Evolutionary conservation across 2,113 vertebrate genomes (phyloP), one percentile per base, ranked within the genome.

Genomic region (Syngnathus scovelli): DNA sequence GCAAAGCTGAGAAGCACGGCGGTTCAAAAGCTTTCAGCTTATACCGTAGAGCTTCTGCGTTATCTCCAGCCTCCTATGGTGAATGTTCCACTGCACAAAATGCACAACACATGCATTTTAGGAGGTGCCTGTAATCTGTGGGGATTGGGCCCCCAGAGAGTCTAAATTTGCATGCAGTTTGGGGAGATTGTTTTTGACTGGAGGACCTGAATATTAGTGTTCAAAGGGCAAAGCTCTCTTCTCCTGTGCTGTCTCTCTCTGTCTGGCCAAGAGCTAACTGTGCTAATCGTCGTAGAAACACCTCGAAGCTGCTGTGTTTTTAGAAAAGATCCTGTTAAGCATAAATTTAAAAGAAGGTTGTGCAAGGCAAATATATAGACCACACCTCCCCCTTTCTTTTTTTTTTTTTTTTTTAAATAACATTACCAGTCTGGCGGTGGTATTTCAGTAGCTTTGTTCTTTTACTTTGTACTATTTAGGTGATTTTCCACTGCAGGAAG

Each of bases 301-400:
- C 77, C 81, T 85, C 61, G 46, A 69, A 87, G 78, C 74, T 76
- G 83, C 75, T 76, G 71, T 85, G 78, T 81, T 85, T 85, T 79
- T 72, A 78, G 76, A 82, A 77, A 72, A 78, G 58, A 85, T 88
- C 82, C 75, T 75, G 54, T 86, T 82, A 88, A 81, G 79, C 44
- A 54, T 80, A 77, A 76, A 81, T 74, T 78, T 10, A 74, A 64
- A 69, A 70, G 21, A 81, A 68, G 63, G 78, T 72, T 58, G 54
- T 76, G 66, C 75, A 64, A 72, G 69, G 76, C 68, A 78, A 77
- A 82, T 77, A 62, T 66, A 27, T 27, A 3, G 12, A 33, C 27
- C 27, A 3, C 27, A 33, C 27, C 52, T 64, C 37, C 48, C 61
- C 71, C 61, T 60, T n/a, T n/a, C 39, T 13, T 44, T 60, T 38